Conservation (phyloP, 2,797 vertebrate genomes). For the Melanogrammus aeglefinus region DNA sequence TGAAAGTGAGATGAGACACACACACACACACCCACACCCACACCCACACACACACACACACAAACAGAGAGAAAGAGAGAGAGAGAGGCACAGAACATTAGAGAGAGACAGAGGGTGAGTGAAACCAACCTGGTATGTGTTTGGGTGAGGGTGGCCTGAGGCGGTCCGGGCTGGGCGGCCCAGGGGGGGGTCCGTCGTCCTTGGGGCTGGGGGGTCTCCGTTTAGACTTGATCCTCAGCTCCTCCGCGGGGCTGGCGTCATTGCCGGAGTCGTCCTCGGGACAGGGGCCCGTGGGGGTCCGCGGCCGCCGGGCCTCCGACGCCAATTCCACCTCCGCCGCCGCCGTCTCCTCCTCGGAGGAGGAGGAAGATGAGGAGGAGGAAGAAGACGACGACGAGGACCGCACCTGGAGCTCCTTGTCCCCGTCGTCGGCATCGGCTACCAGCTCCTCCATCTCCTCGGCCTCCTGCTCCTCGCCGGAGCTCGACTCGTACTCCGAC, state of each 20-base stretch:
- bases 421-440: constrained; percentile 29
- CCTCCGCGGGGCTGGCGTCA: constrained; percentile 49
- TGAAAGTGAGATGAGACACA: no score
- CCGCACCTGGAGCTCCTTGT: constrained; percentile 44
- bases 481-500: constrained; percentile 86
- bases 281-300: constrained; percentile 36
- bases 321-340: constrained; percentile 28
- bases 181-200: constrained; percentile 20
- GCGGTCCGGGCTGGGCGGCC: constrained; percentile 50
- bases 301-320: constrained; percentile 46
- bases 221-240: constrained; percentile 49
- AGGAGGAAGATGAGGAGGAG: constrained; percentile 63
- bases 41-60: no score
- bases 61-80: neutral
- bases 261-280: constrained; percentile 54
- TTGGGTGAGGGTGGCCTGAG: constrained; percentile 69
- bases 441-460: constrained; percentile 40
- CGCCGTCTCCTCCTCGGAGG: constrained; percentile 61
- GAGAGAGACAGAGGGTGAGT: neutral
- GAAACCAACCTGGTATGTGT: constrained; percentile 63
- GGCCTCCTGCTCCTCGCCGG: constrained; percentile 79
- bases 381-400: constrained; percentile 64
- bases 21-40: no score
- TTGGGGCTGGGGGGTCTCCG: constrained; percentile 58
- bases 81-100: neutral